Conservation (phyloP, 2,888 invertebrate genomes). For the Zygaena filipendulae region DNA sequence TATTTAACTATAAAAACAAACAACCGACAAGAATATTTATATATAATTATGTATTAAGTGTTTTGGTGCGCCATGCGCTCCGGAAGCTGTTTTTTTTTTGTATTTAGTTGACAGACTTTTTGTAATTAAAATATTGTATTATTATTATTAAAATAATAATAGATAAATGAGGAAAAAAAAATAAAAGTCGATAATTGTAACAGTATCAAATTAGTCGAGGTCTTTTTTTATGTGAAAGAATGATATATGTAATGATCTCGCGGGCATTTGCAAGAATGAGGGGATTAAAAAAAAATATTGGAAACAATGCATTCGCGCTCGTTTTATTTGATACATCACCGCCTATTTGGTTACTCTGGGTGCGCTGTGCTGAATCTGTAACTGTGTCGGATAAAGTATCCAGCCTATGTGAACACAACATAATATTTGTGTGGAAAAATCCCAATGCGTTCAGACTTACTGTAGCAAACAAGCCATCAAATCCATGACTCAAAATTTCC, state of each 20-base stretch:
- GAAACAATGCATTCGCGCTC: constrained; percentile 6
- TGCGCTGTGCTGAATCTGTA: no score
- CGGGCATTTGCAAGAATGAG: constrained; percentile 47
- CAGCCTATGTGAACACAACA: no score
- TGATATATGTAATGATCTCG: constrained; percentile 58
- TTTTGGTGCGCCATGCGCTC: constrained; percentile 57
- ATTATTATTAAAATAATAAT: constrained; percentile 44
- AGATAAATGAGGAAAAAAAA: constrained; percentile 31
- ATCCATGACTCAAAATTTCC: no score
- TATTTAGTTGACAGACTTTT: constrained; percentile 63
- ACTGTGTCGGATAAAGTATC: no score
- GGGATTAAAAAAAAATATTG: constrained; percentile 22
- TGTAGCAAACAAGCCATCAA: no score
- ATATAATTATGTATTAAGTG: constrained; percentile 57
- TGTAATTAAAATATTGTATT: constrained; percentile 66
- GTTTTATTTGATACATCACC: no score
- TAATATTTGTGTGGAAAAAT: no score
- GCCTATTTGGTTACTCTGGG: no score
- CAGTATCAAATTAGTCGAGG: constrained; percentile 42
- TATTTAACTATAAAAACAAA: constrained; percentile 29
- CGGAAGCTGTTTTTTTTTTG: constrained; percentile 38
- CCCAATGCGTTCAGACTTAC: no score
- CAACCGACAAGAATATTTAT: constrained; percentile 26
- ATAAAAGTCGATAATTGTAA: constrained; percentile 52
- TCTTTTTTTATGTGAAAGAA: constrained; percentile 62